Evolutionary conservation across 2,113 vertebrate genomes (phyloP).

Genomic region (Tragelaphus scriptus): DNA sequence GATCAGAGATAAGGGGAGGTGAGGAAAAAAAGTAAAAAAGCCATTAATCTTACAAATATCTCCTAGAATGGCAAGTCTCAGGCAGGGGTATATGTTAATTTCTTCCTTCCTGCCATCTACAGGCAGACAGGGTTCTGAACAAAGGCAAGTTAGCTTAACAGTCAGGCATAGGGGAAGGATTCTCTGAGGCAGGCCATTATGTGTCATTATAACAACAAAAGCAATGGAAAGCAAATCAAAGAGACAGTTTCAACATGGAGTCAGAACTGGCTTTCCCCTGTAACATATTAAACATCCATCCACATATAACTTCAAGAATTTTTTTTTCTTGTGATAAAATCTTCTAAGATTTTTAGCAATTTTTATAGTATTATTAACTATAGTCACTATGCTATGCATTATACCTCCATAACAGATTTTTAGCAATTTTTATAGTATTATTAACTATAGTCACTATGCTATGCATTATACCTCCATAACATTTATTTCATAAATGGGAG

Average conservation of each 20-base stretch:
- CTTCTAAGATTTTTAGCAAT: neutral
- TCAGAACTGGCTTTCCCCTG: neutral
- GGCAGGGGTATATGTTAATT: neutral
- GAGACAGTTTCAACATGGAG: neutral
- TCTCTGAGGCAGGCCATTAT: neutral
- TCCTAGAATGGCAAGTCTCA: neutral
- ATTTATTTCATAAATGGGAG: neutral
- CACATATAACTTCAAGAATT: neutral
- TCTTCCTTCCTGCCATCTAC: neutral
- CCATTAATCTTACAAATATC: neutral
- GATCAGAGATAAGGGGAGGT: neutral
- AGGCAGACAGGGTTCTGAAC: neutral
- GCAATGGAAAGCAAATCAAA: neutral
- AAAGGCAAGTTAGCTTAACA: neutral
- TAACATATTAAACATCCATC: neutral
- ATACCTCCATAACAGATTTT: neutral
- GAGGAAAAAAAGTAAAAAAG: neutral
- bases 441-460: neutral
- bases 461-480: neutral
- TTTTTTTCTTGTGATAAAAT: neutral
- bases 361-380: neutral
- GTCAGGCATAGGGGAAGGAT: neutral
- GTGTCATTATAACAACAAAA: neutral
- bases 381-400: neutral
- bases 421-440: neutral